Evolutionary conservation across 2,888 invertebrate genomes (phyloP), one percentile per base, ranked within the genome.

Genomic region (Melangyna quadrimaculata): DNA sequence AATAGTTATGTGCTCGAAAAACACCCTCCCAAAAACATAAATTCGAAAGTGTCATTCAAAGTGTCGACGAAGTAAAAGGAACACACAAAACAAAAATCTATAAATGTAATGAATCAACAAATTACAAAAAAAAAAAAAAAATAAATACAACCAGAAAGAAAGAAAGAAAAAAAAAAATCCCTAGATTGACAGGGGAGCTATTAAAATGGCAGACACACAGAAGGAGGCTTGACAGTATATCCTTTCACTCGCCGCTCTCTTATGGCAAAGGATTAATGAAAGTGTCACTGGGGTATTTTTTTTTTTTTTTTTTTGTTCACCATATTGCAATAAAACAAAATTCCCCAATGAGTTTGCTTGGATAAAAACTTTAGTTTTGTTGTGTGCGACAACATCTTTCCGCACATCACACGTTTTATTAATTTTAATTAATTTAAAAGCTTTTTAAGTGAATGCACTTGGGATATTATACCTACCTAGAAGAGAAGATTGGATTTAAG

Each of bases 41-140:
- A 43, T 37, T 43, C 37, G 7, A 53, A 63, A 63, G 53, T 70
- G 55, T 57, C 78, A 72, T 45, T 78, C 65, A 78, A 59, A 45
- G 27, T 45, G 71, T 71, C 71, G 27, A 55, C 70, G n/a, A 22
- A 17, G 55, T 35, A 24, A 27, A 24, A 19, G 14, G n/a, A 48
- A 48, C 1, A 48, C 22, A 48, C 19, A 24, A 51, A 51, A 22
- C 3, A 12, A 45, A 10, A 59, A 72, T 40, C 59, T 72, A 61
- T 43, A 69, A 78, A 78, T 78, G 70, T 78, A 78, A 73, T 73
- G 73, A 59, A 79, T 73, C 51, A 73, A 59, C 59, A 80, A 80
- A 80, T 67, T 59, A 74, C 22, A 29, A 37, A 19, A 57, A 57
- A 35, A n/a, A n/a, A n/a, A n/a, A n/a, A n/a, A n/a, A n/a, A n/a